Base-by-base conservation (phyloP, 92 coral and sea anemone species). In the Nematostella vectensis region DNA sequence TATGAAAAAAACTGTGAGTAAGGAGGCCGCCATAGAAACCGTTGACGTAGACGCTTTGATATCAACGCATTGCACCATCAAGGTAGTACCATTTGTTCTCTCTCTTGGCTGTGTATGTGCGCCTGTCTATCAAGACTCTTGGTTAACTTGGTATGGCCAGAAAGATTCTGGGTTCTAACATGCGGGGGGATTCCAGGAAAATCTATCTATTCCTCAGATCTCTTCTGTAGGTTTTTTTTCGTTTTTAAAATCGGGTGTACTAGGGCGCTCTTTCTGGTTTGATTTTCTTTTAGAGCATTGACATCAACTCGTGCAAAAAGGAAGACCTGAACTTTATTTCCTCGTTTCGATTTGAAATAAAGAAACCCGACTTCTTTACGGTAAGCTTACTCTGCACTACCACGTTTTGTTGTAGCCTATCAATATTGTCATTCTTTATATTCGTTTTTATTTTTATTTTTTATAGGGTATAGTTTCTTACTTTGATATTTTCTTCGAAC, bases 401-500 rank as follows among this genome's bases (percentile, higher is more conserved):
- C 29, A 54, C 22, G 4, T 54, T 54, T 54, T 23, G 10, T 3
- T 17, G 9, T n/a, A n/a, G n/a, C n/a, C n/a, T n/a, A n/a, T n/a
- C n/a, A n/a, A n/a, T n/a, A n/a, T n/a, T n/a, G n/a, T n/a, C n/a
- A n/a, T n/a, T n/a, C n/a, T n/a, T n/a, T n/a, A n/a, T n/a, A n/a
- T n/a, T n/a, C n/a, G n/a, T n/a, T n/a, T n/a, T n/a, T n/a, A 47
- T 29, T 50, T 23, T 54, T 53, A 33, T 31, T 31, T 3, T 20
- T 67, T 63, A 4, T 58, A 91, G 98, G 95, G 88, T 28, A 50
- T 91, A 31, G 83, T 82, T 33, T 76, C 96, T 0, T 87, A 86
- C 59, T 91, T 91, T 69, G 96, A 91, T 58, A 82, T 91, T 51
- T 57, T 69, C 58, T 87, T 91, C 55, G 98, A 82, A 44, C 65